Conservation (phyloP, 2,797 vertebrate genomes). For the Hoplostethus mediterraneus region DNA sequence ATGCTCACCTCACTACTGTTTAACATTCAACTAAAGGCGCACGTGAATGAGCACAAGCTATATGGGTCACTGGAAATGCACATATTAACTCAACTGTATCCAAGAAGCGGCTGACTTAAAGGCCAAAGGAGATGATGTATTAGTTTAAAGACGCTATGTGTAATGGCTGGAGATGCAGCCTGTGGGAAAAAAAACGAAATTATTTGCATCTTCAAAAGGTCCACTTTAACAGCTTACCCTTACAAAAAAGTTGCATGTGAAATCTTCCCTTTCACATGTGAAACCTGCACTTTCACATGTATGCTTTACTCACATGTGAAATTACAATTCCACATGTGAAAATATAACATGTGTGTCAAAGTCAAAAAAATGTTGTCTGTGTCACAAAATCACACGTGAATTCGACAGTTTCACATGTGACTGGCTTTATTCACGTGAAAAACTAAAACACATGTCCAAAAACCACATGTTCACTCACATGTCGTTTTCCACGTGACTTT, state of each 20-base stretch:
- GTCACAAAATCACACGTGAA: no score
- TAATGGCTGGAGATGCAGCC: conserved; percentile 5
- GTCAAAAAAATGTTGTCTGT: no score
- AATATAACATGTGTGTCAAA: no score
- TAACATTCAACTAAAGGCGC: conserved; percentile 10
- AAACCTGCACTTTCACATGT: no score
- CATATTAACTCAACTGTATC: conserved; percentile 11
- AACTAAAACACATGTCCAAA: no score
- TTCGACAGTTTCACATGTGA: no score
- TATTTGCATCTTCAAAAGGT: conserved; percentile 18
- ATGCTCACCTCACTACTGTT: conserved; percentile 16
- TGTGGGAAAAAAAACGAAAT: conserved; percentile 22
- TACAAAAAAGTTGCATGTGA: neutral
- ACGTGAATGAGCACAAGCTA: conserved; percentile 29
- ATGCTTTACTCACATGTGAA: no score
- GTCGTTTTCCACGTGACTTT: neutral
- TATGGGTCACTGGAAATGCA: conserved; percentile 48
- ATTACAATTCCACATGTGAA: no score
- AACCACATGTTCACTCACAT: no score
- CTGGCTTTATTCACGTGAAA: neutral
- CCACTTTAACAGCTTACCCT: conserved; percentile 13
- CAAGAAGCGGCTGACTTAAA: conserved; percentile 21
- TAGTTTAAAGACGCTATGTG: conserved; percentile 9
- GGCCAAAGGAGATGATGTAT: conserved; percentile 19
- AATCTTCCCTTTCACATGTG: no score